Conservation (phyloP, 2,797 vertebrate species). For the Cyclura pinguis region DNA sequence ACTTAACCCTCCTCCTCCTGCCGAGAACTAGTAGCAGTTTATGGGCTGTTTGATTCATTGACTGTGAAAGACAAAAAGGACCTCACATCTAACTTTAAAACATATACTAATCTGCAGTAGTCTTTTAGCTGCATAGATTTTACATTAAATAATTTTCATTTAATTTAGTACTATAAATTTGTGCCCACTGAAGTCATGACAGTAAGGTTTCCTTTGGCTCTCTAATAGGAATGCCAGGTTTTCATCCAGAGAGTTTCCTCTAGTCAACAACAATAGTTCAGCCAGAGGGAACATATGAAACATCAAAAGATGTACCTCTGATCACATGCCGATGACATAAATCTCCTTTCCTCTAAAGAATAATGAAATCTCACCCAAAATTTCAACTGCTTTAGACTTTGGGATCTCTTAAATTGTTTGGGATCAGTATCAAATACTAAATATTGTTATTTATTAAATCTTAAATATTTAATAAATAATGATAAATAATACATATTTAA, state of each 20-base stretch:
- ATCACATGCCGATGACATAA: not conserved
- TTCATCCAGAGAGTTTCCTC: too few relatives aligned
- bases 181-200: not conserved
- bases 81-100: not conserved
- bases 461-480: too few relatives aligned
- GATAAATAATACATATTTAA: too few relatives aligned
- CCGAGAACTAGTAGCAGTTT: not conserved
- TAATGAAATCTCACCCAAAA: not conserved
- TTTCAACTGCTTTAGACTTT: not conserved
- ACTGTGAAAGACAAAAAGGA: not conserved
- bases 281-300: not conserved
- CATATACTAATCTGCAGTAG: not conserved
- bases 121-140: not conserved
- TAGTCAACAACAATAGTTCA: not conserved
- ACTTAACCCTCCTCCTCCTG: not conserved
- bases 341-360: not conserved
- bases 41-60: not conserved
- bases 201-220: not conserved
- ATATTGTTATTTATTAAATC: not conserved
- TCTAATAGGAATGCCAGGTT: not conserved
- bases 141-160: not conserved
- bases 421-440: not conserved
- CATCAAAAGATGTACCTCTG: not conserved
- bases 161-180: not conserved
- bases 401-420: not conserved